phyloP scores from a whole-genome alignment of 2,888 invertebrate species.

The Synergus laeviventris region DNA sequence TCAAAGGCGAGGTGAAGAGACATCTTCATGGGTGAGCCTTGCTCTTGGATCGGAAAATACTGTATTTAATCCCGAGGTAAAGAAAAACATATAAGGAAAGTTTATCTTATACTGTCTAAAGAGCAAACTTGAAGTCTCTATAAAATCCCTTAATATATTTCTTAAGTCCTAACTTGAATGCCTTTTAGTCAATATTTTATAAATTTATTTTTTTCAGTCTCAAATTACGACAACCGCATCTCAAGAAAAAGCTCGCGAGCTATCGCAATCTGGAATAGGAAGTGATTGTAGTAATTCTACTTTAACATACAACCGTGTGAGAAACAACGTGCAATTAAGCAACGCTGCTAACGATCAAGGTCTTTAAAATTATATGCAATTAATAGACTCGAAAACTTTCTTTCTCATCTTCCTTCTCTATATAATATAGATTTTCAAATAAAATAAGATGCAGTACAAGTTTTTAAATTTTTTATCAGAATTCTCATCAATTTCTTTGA shows the following conservation, averaged over 20 bases:
- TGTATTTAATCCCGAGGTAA: conserved; percentile 73
- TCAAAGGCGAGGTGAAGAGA: conserved; percentile 78
- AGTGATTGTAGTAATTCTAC: conserved; percentile 63
- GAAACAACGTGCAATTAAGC: conserved; percentile 77
- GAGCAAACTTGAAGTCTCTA: too few relatives aligned
- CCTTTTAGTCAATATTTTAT: not conserved
- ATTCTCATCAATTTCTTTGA: conserved; percentile 20
- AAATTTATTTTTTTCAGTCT: conserved; percentile 61
- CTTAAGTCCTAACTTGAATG: too few relatives aligned
- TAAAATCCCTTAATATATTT: too few relatives aligned
- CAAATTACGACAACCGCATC: conserved; percentile 75
- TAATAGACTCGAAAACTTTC: not conserved
- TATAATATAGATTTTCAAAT: not conserved
- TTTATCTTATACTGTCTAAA: too few relatives aligned
- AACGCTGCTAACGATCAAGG: conserved; percentile 77
- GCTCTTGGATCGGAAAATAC: conserved; percentile 74
- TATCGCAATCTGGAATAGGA: conserved; percentile 58
- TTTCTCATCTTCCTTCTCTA: not conserved
- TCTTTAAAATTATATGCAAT: conserved; percentile 53
- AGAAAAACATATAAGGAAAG: too few relatives aligned
- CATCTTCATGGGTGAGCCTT: conserved; percentile 76
- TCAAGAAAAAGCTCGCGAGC: conserved; percentile 62
- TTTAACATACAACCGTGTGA: conserved; percentile 71
- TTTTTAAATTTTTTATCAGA: not conserved
- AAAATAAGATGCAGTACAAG: not conserved